Evolutionary conservation across 2,888 invertebrate species (phyloP), one percentile per base, ranked within the genome.

Genomic region (Brenthis ino): DNA sequence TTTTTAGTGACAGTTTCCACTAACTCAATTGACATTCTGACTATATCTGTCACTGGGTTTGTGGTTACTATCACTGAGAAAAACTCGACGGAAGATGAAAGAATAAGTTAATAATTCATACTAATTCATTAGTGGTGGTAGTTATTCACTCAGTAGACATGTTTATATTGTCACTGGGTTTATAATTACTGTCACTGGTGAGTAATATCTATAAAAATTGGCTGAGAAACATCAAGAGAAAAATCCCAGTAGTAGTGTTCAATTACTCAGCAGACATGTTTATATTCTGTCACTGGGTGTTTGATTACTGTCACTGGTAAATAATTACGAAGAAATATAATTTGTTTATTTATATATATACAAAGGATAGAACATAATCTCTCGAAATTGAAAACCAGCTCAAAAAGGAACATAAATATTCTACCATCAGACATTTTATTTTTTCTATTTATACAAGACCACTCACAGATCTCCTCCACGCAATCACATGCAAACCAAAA

Each of bases 11-110:
- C 3, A n/a, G 65, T 63, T 16, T 51, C 72, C 70, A 70, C 55
- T 69, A 55, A 56, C 66, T 54, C 72, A 77, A 72, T 69, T 71
- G 68, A 64, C 73, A 72, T 71, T 8, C 11, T 64, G 71, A 14
- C 43, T 13, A 12, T 50, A 28, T 64, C 58, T 58, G 69, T 71
- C 65, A 79, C 77, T 77, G 76, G 77, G 76, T 75, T 56, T 60
- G 33, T 73, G 79, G 74, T 73, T 70, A 57, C 71, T 70, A 50
- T 64, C 67, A 68, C 55, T 70, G 28, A 24, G n/a, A 37, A 57
- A 47, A 43, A 48, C 2, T 37, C 16, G 37, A 43, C 37, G 11
- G 2, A 28, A 57, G 48, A 24, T 8, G 48, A 55, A 13, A 20
- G 20, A 28, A 43, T 8, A 43, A 8, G 11, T 43, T 43, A 43